Evolutionary conservation across 1,140 invertebrate genomes (phyloP).

Genomic region (Drosophila mayri): DNA sequence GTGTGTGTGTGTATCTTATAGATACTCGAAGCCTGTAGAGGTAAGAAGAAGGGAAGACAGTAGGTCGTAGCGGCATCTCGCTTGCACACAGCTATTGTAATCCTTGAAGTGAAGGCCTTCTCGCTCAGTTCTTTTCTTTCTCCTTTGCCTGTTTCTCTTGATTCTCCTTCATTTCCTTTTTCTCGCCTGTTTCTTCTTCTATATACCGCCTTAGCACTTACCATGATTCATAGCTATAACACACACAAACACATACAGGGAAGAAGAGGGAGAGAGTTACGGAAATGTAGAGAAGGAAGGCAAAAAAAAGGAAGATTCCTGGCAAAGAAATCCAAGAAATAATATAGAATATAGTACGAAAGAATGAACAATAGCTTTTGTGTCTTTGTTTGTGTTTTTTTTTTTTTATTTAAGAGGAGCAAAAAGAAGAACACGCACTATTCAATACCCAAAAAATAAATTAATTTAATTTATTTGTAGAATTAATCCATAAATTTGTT

Average conservation of each 20-base stretch:
- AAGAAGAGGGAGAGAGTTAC: slow-evolving; percentile 1
- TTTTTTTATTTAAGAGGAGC: slow-evolving; percentile 5
- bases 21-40: slow-evolving; percentile 47
- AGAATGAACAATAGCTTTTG: slow-evolving; percentile 39
- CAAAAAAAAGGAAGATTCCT: slow-evolving; percentile 9
- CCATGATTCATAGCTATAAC: slow-evolving; percentile 77
- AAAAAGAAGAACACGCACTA: background rate
- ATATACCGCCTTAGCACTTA: slow-evolving; percentile 56
- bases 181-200: slow-evolving; percentile 15
- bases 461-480: too few species aligned
- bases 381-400: too few species aligned
- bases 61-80: slow-evolving; percentile 38
- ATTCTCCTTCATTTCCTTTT: slow-evolving; percentile 8
- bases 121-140: slow-evolving; percentile 38
- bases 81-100: slow-evolving; percentile 26
- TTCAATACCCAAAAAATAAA: background rate
- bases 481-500: background rate
- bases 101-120: slow-evolving; percentile 44
- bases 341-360: slow-evolving; percentile 27
- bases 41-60: slow-evolving; percentile 53
- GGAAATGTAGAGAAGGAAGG: slow-evolving; percentile 24
- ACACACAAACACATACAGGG: background rate
- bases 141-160: slow-evolving; percentile 14
- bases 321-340: slow-evolving; percentile 14
- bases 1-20: slow-evolving; percentile 60